These are phyloP conservation scores for Menidia menidia DNA, from an alignment of 2,797 vertebrate species.

Conservation along the genomic window DNA sequence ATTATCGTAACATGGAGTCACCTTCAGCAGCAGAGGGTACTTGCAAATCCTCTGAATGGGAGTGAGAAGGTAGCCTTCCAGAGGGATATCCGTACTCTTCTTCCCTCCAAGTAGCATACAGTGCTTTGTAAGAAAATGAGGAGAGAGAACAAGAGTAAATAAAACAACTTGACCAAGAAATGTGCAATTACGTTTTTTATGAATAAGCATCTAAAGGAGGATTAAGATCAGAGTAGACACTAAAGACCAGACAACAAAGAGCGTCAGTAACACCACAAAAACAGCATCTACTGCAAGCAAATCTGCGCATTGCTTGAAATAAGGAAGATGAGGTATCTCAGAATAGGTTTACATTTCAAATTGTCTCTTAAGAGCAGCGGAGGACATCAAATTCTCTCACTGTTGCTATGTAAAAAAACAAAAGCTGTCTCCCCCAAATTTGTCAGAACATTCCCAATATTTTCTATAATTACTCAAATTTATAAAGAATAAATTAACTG, in stretches of 20 bases:
- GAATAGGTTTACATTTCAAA: not conserved
- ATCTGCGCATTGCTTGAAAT: not conserved
- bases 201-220: not conserved
- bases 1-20: constrained; percentile 59
- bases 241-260: not conserved
- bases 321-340: not conserved
- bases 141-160: constrained; percentile 3
- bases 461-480: not conserved
- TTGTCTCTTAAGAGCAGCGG: not conserved
- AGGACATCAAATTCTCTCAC: not conserved
- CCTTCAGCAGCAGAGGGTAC: constrained; percentile 97
- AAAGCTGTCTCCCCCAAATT: not conserved
- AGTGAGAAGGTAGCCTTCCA: constrained; percentile 95
- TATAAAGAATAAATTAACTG: not conserved
- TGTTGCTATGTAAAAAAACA: too few relatives aligned
- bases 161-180: not conserved
- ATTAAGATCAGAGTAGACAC: not conserved
- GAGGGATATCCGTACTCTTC: constrained; percentile 96
- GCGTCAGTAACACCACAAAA: too few relatives aligned
- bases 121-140: constrained; percentile 81
- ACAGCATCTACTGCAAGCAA: not conserved
- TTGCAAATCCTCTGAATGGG: constrained; percentile 99
- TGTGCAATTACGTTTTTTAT: not conserved
- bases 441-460: not conserved
- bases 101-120: constrained; percentile 98